These are phyloP conservation scores for Odontomachus brunneus DNA, from an alignment of 1,140 invertebrate species.

Conservation along the genomic window DNA sequence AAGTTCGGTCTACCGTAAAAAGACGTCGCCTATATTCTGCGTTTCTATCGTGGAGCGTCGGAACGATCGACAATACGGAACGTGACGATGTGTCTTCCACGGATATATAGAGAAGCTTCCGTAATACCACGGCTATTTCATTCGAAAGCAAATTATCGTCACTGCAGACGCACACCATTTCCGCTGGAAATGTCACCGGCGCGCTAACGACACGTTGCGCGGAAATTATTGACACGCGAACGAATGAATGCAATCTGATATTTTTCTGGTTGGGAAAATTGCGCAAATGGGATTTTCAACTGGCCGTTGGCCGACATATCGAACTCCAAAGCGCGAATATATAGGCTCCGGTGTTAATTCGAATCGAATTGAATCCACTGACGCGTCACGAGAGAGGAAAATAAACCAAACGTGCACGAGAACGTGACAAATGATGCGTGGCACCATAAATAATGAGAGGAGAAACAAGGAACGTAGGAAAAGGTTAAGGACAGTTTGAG, in stretches of 20 bases:
- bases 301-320: neutral
- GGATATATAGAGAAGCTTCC: slow-evolving; percentile 1
- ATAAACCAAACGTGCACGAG: neutral
- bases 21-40: neutral
- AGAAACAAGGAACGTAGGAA: neutral
- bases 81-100: slow-evolving; percentile 6
- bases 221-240: slow-evolving; percentile 51
- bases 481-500: too few species aligned
- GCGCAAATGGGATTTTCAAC: slow-evolving; percentile 5
- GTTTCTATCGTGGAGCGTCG: neutral
- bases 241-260: slow-evolving; percentile 47
- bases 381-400: too few species aligned
- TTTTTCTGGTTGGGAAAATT: slow-evolving; percentile 44
- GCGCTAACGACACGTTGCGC: slow-evolving; percentile 30
- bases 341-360: slow-evolving; percentile 20
- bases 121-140: slow-evolving; percentile 38
- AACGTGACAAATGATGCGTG: neutral
- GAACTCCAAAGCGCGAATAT: neutral
- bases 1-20: neutral
- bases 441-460: too few species aligned
- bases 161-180: slow-evolving; percentile 39
- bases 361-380: neutral
- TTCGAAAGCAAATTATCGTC: slow-evolving; percentile 56
- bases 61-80: slow-evolving; percentile 25
- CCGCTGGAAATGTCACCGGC: slow-evolving; percentile 42